phyloP scores from a whole-genome alignment of 2,888 invertebrate species.

The Hesperia comma region DNA sequence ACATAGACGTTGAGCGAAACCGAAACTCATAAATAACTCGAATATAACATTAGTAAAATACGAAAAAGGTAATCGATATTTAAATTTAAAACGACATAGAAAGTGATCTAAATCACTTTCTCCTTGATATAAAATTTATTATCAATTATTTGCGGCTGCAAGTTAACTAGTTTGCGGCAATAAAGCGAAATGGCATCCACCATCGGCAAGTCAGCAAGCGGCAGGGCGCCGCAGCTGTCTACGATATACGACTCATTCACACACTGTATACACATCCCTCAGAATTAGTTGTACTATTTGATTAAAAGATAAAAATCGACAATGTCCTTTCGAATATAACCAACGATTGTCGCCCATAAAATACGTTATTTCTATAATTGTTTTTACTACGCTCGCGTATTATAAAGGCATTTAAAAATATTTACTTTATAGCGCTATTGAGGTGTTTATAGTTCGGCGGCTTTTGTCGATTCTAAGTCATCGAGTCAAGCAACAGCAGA shows the following conservation, averaged over 20 bases:
- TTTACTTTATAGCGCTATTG: too few relatives aligned
- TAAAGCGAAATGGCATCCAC: conserved; percentile 30
- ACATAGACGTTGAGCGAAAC: background rate
- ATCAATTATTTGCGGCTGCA: background rate
- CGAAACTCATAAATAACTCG: background rate
- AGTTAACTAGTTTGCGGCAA: conserved; percentile 19
- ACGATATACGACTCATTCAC: conserved; percentile 27
- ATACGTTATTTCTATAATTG: conserved; percentile 24
- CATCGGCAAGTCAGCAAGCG: conserved; percentile 19
- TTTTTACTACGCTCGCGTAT: conserved; percentile 2
- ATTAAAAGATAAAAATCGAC: conserved; percentile 36
- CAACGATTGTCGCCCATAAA: conserved; percentile 25
- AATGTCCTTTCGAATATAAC: conserved; percentile 12
- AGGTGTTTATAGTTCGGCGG: too few relatives aligned
- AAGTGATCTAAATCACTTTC: conserved; percentile 7
- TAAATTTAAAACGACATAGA: conserved; percentile 14
- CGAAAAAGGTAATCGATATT: background rate
- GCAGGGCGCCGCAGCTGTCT: conserved; percentile 29
- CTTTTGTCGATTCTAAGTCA: too few relatives aligned
- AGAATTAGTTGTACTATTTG: conserved; percentile 45
- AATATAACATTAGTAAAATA: conserved; percentile 2
- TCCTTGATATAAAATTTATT: background rate
- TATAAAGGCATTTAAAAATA: too few relatives aligned
- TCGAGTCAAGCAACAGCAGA: too few relatives aligned
- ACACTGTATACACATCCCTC: background rate